These are phyloP conservation scores for Lampris megalopsis DNA, from an alignment of 2,113 vertebrate genomes.

Conservation along the genomic window DNA sequence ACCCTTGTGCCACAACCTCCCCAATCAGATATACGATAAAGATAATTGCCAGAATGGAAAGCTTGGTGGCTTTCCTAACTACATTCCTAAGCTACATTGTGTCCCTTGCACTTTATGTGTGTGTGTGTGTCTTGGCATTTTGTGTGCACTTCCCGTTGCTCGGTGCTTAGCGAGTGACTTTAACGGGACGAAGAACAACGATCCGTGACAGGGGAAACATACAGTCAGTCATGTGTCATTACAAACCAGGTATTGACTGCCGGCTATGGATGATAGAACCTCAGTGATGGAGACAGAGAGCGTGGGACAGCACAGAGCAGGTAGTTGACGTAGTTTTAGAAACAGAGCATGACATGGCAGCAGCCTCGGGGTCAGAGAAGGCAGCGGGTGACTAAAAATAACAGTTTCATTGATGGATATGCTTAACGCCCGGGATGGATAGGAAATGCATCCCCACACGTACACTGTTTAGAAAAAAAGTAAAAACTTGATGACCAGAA, in stretches of 20 bases:
- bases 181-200: not conserved
- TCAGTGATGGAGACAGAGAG: not conserved
- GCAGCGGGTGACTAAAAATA: not conserved
- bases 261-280: not conserved
- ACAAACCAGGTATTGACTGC: conserved; percentile 6
- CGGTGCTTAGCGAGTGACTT: not conserved
- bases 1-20: too few relatives aligned
- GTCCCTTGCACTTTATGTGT: not conserved
- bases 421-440: too few relatives aligned
- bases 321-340: not conserved
- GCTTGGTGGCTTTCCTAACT: too few relatives aligned
- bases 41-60: too few relatives aligned
- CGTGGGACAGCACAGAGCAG: not conserved
- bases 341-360: not conserved
- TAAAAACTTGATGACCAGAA: too few relatives aligned
- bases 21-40: too few relatives aligned
- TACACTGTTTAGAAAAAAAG: too few relatives aligned
- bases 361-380: not conserved
- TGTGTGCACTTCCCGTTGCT: not conserved
- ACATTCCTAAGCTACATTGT: not conserved
- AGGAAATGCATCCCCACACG: too few relatives aligned
- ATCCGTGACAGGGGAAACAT: not conserved
- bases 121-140: not conserved
- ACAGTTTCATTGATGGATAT: too few relatives aligned
- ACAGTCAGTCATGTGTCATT: conserved; percentile 15